These are phyloP conservation scores for Gnathonemus longibarbis DNA, from an alignment of 2,113 vertebrate species.

Conservation along the genomic window DNA sequence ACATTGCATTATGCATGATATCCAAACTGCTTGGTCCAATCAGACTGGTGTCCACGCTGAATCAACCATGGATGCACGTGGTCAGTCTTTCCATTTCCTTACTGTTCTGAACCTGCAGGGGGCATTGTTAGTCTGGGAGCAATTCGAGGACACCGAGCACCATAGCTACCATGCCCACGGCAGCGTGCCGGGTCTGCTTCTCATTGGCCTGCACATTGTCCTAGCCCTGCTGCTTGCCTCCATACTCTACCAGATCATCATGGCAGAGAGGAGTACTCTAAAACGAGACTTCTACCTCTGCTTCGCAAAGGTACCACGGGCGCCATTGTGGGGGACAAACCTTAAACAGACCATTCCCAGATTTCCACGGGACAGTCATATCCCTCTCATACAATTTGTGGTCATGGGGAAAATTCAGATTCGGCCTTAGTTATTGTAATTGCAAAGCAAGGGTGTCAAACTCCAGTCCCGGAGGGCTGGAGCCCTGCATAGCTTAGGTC, in stretches of 20 bases:
- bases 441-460: no score
- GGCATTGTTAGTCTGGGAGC: slow-evolving; percentile 83
- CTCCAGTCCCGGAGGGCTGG: no score
- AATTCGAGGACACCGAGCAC: slow-evolving; percentile 72
- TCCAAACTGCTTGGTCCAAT: neutral
- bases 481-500: no score
- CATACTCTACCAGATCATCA: slow-evolving; percentile 82
- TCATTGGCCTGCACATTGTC: slow-evolving; percentile 68
- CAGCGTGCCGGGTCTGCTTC: slow-evolving; percentile 67
- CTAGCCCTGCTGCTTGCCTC: slow-evolving; percentile 75
- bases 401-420: neutral
- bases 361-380: neutral
- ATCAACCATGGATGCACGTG: neutral
- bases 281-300: slow-evolving; percentile 91
- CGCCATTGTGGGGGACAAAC: no score
- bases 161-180: slow-evolving; percentile 72
- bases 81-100: neutral
- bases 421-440: neutral
- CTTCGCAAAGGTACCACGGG: slow-evolving; percentile 73
- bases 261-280: slow-evolving; percentile 77
- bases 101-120: slow-evolving; percentile 54
- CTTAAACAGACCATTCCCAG: neutral
- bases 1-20: neutral
- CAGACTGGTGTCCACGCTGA: neutral
- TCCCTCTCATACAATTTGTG: neutral